Conservation (phyloP, 2,888 invertebrate species). For the Oscheius sp. region DNA sequence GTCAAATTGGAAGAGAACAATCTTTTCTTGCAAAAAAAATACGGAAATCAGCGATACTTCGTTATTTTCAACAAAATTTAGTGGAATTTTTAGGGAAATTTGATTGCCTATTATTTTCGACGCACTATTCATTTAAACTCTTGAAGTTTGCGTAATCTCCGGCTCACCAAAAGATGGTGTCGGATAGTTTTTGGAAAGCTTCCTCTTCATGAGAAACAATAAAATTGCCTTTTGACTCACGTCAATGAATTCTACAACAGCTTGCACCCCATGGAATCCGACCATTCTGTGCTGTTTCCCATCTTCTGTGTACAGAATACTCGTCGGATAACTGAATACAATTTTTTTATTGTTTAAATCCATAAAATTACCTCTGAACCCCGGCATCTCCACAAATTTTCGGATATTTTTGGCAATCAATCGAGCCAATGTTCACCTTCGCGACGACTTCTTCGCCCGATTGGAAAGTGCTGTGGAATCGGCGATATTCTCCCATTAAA, state of each 20-base stretch:
- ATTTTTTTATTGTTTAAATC: not conserved
- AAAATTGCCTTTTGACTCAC: too few relatives aligned
- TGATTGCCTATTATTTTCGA: too few relatives aligned
- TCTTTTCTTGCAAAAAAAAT: too few relatives aligned
- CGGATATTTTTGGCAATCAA: slow-evolving; percentile 67
- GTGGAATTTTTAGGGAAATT: too few relatives aligned
- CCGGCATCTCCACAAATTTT: slow-evolving; percentile 62
- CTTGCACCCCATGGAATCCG: slow-evolving; percentile 78
- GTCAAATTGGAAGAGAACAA: not conserved
- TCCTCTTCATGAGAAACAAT: too few relatives aligned
- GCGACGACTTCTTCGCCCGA: slow-evolving; percentile 47
- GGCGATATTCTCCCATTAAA: slow-evolving; percentile 81
- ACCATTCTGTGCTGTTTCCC: slow-evolving; percentile 70
- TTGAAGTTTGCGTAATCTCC: too few relatives aligned
- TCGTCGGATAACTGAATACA: slow-evolving; percentile 81
- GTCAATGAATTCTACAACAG: slow-evolving; percentile 80
- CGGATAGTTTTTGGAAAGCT: too few relatives aligned
- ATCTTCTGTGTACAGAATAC: slow-evolving; percentile 77
- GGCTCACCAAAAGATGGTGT: too few relatives aligned
- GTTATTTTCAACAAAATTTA: too few relatives aligned
- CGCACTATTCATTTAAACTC: too few relatives aligned
- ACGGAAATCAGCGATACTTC: too few relatives aligned
- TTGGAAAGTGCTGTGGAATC: slow-evolving; percentile 77
- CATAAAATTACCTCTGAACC: slow-evolving; percentile 53
- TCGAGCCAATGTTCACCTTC: slow-evolving; percentile 58